Percentiles rank a stretch among this genome's conserved stretches.
phyloP scores from a whole-genome alignment of 2,113 vertebrate genomes.

The Percopsis transmontana region DNA sequence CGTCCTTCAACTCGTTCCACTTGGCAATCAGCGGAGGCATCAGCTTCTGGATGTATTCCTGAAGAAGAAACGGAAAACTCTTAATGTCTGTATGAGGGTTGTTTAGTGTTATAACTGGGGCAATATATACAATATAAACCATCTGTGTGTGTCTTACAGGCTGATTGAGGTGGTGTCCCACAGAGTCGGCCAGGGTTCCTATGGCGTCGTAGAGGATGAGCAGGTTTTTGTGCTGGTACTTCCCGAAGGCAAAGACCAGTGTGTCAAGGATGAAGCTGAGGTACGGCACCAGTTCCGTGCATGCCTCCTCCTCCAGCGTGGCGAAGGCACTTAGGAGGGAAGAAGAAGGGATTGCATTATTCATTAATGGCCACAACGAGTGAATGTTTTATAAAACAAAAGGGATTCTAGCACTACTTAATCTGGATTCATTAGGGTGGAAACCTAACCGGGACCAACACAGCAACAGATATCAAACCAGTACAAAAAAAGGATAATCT shows the following conservation, averaged over 20 bases:
- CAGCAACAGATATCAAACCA: background rate
- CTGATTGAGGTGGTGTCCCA: slow-evolving; percentile 95
- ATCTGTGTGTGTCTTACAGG: slow-evolving; percentile 73
- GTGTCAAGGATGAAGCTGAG: slow-evolving; percentile 95
- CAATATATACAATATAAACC: too few species aligned
- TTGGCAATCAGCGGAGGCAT: slow-evolving; percentile 94
- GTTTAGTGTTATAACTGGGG: too few species aligned
- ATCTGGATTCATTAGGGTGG: too few species aligned
- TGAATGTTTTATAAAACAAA: too few species aligned
- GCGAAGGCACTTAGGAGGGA: slow-evolving; percentile 84
- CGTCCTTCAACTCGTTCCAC: slow-evolving; percentile 94
- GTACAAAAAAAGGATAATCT: background rate
- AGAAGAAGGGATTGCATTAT: background rate
- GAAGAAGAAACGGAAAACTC: background rate
- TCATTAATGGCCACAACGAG: background rate
- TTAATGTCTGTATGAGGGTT: too few species aligned
- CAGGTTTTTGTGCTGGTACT: slow-evolving; percentile 96
- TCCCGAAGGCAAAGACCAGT: slow-evolving; percentile 94
- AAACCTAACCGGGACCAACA: background rate
- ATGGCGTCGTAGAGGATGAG: slow-evolving; percentile 96
- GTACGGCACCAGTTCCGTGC: slow-evolving; percentile 95
- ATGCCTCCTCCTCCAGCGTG: slow-evolving; percentile 93
- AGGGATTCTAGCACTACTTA: too few species aligned
- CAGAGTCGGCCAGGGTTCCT: slow-evolving; percentile 91
- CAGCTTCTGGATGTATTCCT: slow-evolving; percentile 94